Base-by-base conservation (phyloP, 2,888 invertebrate species). In the Graphium colonna region DNA sequence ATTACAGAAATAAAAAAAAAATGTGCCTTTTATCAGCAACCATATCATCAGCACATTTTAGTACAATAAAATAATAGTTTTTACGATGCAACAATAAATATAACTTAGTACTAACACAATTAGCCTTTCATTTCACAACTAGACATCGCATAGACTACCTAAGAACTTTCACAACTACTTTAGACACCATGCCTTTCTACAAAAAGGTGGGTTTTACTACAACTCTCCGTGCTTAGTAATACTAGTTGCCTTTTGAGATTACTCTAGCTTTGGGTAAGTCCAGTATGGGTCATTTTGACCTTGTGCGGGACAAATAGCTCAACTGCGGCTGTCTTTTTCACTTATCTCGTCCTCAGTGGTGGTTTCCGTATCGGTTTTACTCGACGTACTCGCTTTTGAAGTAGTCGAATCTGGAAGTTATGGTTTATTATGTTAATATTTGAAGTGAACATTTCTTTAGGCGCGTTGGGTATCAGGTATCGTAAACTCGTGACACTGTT, bases 221-320 rank as follows among this genome's bases (percentile, higher is more conserved):
- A 21, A 3, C 5, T 21, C 21, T 79, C 77, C 76, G 77, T 81
- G 75, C 79, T 73, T 74, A 74, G 72, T 77, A 80, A 79, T 78
- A 79, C 74, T 81, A 57, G 52, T 56, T 83, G 80, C 77, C 77
- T 76, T 69, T 71, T 85, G 87, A 87, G 87, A 86, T 87, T 87
- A 83, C 85, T 75, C 78, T 73, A 79, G 75, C 79, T 84, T 85
- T 84, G 85, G 85, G 78, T 76, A 73, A 81, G 81, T 83, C 84
- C 79, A 67, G 64, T 61, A 65, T 57, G 64, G n/a, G 75, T 77
- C 77, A 71, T 55, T 54, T 26, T 31, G 62, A 64, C 77, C 77
- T 77, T 62, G 65, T 59, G 73, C 47, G 58, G 51, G 61, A 49
- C 64, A 73, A 68, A 61, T 72, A 77, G 86, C 79, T 88, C 88